phyloP scores from a whole-genome alignment of 2,797 vertebrate genomes.

The Anguilla pacifica region DNA sequence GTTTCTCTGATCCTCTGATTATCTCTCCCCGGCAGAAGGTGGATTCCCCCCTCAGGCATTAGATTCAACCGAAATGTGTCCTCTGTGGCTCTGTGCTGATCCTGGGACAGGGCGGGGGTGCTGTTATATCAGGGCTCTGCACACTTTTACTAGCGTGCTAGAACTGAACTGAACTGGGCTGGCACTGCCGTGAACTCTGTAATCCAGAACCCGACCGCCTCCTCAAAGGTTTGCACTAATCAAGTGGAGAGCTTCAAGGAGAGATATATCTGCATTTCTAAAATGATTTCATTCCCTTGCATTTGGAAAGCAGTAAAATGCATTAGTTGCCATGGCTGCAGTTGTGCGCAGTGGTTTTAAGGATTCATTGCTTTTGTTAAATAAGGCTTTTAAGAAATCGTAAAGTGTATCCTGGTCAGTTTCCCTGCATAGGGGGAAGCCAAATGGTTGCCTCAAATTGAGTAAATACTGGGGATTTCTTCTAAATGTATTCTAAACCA shows the following conservation, averaged over 20 bases:
- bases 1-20: constrained; percentile 7
- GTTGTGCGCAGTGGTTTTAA: not conserved
- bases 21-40: constrained; percentile 20
- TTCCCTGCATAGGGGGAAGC: too few relatives aligned
- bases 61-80: not conserved
- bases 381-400: not conserved
- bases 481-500: too few relatives aligned
- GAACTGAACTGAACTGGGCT: not conserved
- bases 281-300: not conserved
- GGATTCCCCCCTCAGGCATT: constrained; percentile 6
- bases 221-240: not conserved
- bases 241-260: not conserved
- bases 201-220: not conserved
- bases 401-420: too few relatives aligned
- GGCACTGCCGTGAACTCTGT: not conserved
- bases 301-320: not conserved
- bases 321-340: not conserved
- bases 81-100: not conserved
- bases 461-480: too few relatives aligned
- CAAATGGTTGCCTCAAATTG: too few relatives aligned
- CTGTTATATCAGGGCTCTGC: not conserved
- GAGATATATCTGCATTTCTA: not conserved
- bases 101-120: not conserved
- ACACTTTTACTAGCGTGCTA: not conserved
- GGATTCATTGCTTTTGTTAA: not conserved